A percentile compares a stretch with the other conserved stretches of the same genome.
phyloP scores from a whole-genome alignment of 2,113 vertebrate species.

The Odobenus rosmarus region DNA sequence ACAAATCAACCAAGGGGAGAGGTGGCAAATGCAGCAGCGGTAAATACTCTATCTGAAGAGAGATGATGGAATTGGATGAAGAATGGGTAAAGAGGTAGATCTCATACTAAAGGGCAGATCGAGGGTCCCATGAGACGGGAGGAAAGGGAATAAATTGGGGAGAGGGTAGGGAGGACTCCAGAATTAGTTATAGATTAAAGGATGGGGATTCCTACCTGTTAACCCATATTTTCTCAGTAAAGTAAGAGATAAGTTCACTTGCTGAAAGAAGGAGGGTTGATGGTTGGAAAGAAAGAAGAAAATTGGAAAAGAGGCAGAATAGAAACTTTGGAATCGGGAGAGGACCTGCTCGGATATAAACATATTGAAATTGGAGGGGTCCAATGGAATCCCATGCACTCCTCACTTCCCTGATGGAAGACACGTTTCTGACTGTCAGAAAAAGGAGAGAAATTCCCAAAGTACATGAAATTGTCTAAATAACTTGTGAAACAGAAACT shows the following conservation, averaged over 20 bases:
- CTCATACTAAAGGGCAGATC: neutral
- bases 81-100: neutral
- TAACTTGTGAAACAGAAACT: neutral
- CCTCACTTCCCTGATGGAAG: neutral
- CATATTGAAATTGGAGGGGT: neutral
- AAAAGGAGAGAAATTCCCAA: neutral
- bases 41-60: neutral
- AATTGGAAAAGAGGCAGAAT: neutral
- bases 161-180: neutral
- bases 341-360: neutral
- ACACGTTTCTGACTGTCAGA: neutral
- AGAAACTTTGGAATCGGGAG: neutral
- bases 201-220: neutral
- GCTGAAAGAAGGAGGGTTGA: neutral
- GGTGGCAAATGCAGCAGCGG: neutral
- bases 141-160: neutral
- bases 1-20: neutral
- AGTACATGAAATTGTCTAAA: neutral
- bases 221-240: neutral
- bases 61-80: neutral
- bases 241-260: neutral
- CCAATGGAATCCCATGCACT: neutral
- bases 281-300: neutral
- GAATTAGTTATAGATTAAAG: neutral
- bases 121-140: neutral